A percentile compares a stretch with the other conserved stretches of the same genome.
Conservation (phyloP, 2,888 invertebrate species). For the Sarcophaga variegata region DNA sequence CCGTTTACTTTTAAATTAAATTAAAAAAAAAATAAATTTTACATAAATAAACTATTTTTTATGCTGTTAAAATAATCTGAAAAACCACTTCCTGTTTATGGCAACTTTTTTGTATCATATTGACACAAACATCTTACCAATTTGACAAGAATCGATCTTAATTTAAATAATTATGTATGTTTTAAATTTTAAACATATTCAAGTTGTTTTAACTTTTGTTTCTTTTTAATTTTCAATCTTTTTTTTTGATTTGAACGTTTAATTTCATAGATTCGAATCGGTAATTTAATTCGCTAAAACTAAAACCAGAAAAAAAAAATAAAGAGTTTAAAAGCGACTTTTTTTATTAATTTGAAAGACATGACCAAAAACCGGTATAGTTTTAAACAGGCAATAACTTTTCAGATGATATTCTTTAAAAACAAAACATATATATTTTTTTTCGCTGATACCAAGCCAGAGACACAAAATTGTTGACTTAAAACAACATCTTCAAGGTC, state of each 20-base stretch:
- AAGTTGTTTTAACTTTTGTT: neutral
- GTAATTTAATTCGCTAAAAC: slow-evolving; percentile 10
- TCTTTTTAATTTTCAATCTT: neutral
- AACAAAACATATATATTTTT: too few species aligned
- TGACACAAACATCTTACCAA: neutral
- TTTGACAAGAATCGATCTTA: slow-evolving; percentile 23
- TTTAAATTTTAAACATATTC: neutral
- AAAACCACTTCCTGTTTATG: slow-evolving; percentile 12
- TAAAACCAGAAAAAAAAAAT: neutral
- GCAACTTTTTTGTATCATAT: neutral
- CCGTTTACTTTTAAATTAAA: slow-evolving; percentile 4
- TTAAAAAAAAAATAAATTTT: neutral
- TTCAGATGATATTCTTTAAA: too few species aligned
- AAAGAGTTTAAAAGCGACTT: slow-evolving; percentile 4
- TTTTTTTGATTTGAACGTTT: neutral
- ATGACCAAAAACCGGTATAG: slow-evolving; percentile 24
- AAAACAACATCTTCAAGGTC: slow-evolving; percentile 20
- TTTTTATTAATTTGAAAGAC: slow-evolving; percentile 2
- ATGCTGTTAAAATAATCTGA: too few species aligned
- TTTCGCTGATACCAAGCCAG: neutral
- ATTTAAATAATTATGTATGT: slow-evolving; percentile 1
- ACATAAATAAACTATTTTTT: neutral
- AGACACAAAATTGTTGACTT: slow-evolving; percentile 6
- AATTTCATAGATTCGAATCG: neutral
- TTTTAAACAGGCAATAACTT: slow-evolving; percentile 4